Evolutionary conservation across 1,140 invertebrate species (phyloP).

Genomic region (Drosophila virilis): DNA sequence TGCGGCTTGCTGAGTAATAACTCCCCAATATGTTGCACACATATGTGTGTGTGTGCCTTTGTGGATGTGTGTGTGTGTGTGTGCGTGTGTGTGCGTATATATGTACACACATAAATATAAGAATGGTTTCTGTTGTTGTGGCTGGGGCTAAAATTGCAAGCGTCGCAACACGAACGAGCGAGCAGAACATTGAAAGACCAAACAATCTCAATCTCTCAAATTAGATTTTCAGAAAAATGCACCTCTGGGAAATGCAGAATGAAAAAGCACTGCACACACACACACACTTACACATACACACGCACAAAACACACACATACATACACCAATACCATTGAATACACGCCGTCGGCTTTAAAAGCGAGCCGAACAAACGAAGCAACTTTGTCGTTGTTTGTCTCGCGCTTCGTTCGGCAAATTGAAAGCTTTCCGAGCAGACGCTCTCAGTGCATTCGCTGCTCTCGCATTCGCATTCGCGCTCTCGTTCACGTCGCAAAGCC

Average conservation of each 20-base stretch:
- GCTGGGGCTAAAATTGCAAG: slow-evolving; percentile 72
- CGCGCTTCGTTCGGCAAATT: slow-evolving; percentile 9
- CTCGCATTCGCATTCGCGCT: slow-evolving; percentile 13
- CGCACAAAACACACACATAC: neutral
- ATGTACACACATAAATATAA: slow-evolving; percentile 40
- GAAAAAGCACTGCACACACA: slow-evolving; percentile 68
- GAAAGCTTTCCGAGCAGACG: slow-evolving; percentile 31
- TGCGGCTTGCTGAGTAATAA: slow-evolving; percentile 65
- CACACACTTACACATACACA: slow-evolving; percentile 13
- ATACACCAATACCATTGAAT: slow-evolving; percentile 21
- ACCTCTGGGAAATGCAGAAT: slow-evolving; percentile 83
- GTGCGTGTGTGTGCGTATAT: slow-evolving; percentile 22
- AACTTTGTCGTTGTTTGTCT: slow-evolving; percentile 20
- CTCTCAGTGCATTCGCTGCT: slow-evolving; percentile 29
- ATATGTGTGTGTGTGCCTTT: slow-evolving; percentile 34
- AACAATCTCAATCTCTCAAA: slow-evolving; percentile 84
- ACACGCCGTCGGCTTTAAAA: slow-evolving; percentile 10
- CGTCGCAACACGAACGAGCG: slow-evolving; percentile 73
- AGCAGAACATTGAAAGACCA: slow-evolving; percentile 79
- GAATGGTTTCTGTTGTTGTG: slow-evolving; percentile 33
- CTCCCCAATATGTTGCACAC: slow-evolving; percentile 73
- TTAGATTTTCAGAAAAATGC: slow-evolving; percentile 84
- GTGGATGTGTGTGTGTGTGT: slow-evolving; percentile 20
- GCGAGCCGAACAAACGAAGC: slow-evolving; percentile 5
- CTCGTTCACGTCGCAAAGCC: slow-evolving; percentile 55